A percentile compares a stretch with the other conserved stretches of the same genome.
These are phyloP conservation scores for Corythoichthys intestinalis DNA, from an alignment of 2,113 vertebrate genomes.

Conservation along the genomic window DNA sequence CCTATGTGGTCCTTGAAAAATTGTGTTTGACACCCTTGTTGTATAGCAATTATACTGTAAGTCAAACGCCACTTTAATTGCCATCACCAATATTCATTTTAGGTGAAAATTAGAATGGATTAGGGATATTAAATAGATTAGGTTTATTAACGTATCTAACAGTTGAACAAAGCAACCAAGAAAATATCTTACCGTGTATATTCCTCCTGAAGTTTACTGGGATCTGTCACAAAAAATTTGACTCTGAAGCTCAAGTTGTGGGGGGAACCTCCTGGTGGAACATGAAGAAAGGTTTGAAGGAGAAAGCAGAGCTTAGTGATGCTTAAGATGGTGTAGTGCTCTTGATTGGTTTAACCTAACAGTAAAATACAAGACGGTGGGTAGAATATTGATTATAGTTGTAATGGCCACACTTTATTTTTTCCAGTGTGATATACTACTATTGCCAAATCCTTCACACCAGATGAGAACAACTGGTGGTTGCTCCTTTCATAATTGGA, in stretches of 20 bases:
- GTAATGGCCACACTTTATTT: not conserved
- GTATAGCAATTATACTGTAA: too few relatives aligned
- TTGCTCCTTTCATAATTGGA: not conserved
- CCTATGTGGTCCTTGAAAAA: too few relatives aligned
- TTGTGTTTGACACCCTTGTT: too few relatives aligned
- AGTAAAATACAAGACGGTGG: not conserved
- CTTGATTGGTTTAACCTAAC: not conserved
- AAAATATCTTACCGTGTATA: conserved; percentile 85
- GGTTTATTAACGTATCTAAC: not conserved
- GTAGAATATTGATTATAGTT: not conserved
- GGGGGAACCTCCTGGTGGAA: conserved; percentile 86
- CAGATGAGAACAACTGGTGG: not conserved
- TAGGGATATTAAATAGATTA: not conserved
- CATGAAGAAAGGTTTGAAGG: conserved; percentile 16
- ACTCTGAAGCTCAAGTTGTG: conserved; percentile 96
- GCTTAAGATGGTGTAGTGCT: not conserved
- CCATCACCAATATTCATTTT: too few relatives aligned
- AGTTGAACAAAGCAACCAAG: not conserved
- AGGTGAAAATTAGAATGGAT: too few relatives aligned
- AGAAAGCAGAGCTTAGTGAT: not conserved
- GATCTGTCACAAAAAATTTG: conserved; percentile 97
- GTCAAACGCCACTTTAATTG: too few relatives aligned
- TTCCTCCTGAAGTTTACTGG: conserved; percentile 96
- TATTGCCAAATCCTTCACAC: not conserved
- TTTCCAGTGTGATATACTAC: not conserved